phyloP scores from a whole-genome alignment of 2,797 vertebrate genomes.

The Liparis tanakae region DNA sequence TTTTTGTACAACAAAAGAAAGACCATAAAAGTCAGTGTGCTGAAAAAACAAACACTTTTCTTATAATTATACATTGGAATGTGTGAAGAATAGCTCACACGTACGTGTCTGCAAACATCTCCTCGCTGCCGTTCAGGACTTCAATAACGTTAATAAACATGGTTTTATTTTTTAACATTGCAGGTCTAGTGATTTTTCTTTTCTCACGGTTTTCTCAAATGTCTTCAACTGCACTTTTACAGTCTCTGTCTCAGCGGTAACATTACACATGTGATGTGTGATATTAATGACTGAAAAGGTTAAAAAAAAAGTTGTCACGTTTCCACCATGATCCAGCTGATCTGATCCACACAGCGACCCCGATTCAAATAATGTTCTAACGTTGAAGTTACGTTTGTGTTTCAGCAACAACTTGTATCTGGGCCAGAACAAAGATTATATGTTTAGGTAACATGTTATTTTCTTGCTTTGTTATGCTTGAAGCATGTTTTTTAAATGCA shows the following conservation, averaged over 20 bases:
- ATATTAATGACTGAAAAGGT: not conserved
- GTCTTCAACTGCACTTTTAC: no score
- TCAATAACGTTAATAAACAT: constrained; percentile 19
- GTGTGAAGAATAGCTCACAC: not conserved
- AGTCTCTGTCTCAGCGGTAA: no score
- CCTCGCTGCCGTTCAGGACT: constrained; percentile 53
- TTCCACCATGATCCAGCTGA: not conserved
- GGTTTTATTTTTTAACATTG: not conserved
- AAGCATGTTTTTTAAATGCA: not conserved
- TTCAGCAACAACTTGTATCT: no score
- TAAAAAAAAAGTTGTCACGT: not conserved
- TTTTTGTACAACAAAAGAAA: constrained; percentile 32
- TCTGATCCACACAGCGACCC: not conserved
- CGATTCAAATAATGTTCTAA: no score
- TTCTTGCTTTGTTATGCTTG: not conserved
- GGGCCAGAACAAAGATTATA: not conserved
- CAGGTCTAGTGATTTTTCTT: no score
- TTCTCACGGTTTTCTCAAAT: no score
- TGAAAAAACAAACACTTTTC: constrained; percentile 20
- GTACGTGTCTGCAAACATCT: constrained; percentile 21
- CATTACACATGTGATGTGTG: no score
- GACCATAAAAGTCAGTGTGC: not conserved
- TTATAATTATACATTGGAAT: constrained; percentile 22
- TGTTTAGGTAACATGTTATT: not conserved
- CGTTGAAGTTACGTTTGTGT: not conserved